Percentiles rank a stretch among this genome's conserved stretches.
Conservation (phyloP, 2,888 invertebrate species). For the Diaphora mendica region DNA sequence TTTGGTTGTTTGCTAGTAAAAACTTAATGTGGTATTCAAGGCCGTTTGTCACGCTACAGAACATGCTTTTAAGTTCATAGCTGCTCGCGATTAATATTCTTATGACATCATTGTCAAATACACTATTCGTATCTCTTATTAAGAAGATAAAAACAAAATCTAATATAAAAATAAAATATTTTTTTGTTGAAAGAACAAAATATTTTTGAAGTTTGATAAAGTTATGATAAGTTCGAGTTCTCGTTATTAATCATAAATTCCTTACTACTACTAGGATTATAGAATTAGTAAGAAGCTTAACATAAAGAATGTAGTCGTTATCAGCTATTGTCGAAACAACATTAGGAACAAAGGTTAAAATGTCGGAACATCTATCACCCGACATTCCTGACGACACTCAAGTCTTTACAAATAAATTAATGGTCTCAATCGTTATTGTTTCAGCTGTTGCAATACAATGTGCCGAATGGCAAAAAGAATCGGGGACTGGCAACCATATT, state of each 20-base stretch:
- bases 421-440: slow-evolving; percentile 60
- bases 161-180: not conserved
- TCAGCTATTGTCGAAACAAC: not conserved
- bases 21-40: slow-evolving; percentile 38
- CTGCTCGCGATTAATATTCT: slow-evolving; percentile 13
- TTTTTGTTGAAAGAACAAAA: not conserved
- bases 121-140: not conserved
- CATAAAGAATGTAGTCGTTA: not conserved
- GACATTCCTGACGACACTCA: not conserved
- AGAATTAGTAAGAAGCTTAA: not conserved
- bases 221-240: not conserved
- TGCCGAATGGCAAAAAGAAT: slow-evolving; percentile 95
- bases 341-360: slow-evolving; percentile 1
- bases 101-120: slow-evolving; percentile 12
- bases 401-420: not conserved
- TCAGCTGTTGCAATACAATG: slow-evolving; percentile 95
- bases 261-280: not conserved
- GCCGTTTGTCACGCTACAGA: slow-evolving; percentile 15
- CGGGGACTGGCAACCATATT: slow-evolving; percentile 91
- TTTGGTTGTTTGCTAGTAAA: slow-evolving; percentile 17
- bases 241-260: not conserved
- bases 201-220: not conserved
- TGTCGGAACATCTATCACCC: not conserved
- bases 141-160: not conserved
- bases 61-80: slow-evolving; percentile 8